These are phyloP conservation scores for Rhyacichthys aspro DNA, from an alignment of 2,797 vertebrate genomes.

Conservation along the genomic window DNA sequence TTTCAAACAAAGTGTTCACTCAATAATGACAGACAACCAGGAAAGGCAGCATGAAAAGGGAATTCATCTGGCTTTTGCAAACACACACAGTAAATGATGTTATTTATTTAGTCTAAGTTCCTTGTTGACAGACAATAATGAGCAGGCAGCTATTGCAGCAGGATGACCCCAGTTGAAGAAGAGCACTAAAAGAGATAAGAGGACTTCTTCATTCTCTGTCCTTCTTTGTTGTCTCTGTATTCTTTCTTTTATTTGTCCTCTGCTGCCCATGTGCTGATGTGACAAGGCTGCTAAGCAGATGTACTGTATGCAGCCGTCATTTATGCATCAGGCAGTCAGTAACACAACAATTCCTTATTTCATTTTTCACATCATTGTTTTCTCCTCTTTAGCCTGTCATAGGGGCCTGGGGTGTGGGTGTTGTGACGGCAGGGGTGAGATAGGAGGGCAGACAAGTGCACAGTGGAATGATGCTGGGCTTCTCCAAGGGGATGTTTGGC, in stretches of 20 bases:
- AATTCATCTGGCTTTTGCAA: conserved; percentile 59
- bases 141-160: conserved; percentile 60
- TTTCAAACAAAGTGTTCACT: conserved; percentile 57
- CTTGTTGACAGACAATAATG: conserved; percentile 65
- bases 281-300: conserved; percentile 68
- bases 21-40: conserved; percentile 66
- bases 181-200: conserved; percentile 60
- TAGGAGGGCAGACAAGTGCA: conserved; percentile 67
- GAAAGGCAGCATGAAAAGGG: conserved; percentile 64
- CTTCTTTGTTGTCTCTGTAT: conserved; percentile 34
- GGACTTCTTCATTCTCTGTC: conserved; percentile 46
- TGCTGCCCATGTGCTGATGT: conserved; percentile 58
- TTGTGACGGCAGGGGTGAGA: conserved; percentile 70
- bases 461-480: conserved; percentile 72
- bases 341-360: conserved; percentile 79
- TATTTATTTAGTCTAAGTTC: conserved; percentile 69
- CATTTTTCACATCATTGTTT: conserved; percentile 79
- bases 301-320: conserved; percentile 56
- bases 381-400: conserved; percentile 59
- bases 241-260: conserved; percentile 27
- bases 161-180: conserved; percentile 74
- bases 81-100: conserved; percentile 50
- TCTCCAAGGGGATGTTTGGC: conserved; percentile 88
- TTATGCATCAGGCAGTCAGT: conserved; percentile 73
- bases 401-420: conserved; percentile 53